Evolutionary conservation across 2,113 vertebrate genomes (phyloP), one percentile per base, ranked within the genome.

Genomic region (Nothobranchius kuhntae): DNA sequence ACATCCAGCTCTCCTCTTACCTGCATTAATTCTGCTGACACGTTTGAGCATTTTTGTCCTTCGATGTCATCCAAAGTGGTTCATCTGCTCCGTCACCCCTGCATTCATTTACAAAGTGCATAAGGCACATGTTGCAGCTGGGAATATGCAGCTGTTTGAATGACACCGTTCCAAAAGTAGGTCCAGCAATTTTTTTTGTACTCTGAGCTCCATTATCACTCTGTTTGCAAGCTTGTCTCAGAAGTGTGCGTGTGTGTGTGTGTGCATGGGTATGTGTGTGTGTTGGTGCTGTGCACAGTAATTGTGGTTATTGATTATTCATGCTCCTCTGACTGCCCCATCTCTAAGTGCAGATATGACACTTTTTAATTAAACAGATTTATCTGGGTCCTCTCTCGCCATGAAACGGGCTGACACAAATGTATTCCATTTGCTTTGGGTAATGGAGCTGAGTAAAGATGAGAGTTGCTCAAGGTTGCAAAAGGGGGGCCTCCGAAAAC

Each of bases 291-390:
- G 56, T 62, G n/a, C 15, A 38, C 55, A 52, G 14, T 13, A 58
- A 57, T 71, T 80, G 76, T 75, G 69, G 77, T 89, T 90, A 90
- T 88, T 90, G 91, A 93, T 93, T 81, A 82, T 84, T 80, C 81
- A 85, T 77, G 83, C 84, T 84, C 78, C 64, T 85, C 75, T 61
- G 77, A 75, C 82, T 84, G 75, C 75, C 77, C 78, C 82, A 71
- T 89, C 86, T 89, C 85, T 91, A 91, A 90, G 86, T 90, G 84
- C 79, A 90, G 84, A 91, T 91, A 90, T 93, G 92, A 92, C 91
- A 90, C 73, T 86, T 91, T 92, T 92, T 93, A 92, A 93, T 94
- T 90, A 92, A 94, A 93, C 72, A 14, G 91, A 93, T 94, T 92
- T 88, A 91, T 94, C 90, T 92, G 89, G 78, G 53, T 75, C 78